Percentiles rank a stretch among this genome's conserved stretches.
Conservation (phyloP, 2,888 invertebrate genomes). For the Synanthedon andrenaeformis region DNA sequence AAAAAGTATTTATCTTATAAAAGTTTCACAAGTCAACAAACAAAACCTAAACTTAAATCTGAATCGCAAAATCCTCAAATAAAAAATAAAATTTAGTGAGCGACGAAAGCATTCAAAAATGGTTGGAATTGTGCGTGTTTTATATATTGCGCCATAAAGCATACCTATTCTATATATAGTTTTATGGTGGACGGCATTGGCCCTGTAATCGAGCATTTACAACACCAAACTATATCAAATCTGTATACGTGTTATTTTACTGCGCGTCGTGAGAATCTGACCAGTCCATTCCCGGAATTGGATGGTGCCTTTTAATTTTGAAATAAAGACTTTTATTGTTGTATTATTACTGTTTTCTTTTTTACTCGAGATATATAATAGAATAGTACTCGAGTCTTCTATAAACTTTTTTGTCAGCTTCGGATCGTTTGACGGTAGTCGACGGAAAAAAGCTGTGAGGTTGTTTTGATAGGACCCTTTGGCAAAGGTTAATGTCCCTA, state of each 20-base stretch:
- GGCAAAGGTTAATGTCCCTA: neutral
- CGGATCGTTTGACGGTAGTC: no score
- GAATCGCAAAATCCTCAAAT: no score
- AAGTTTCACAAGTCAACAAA: no score
- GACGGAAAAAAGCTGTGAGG: no score
- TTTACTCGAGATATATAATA: conserved; percentile 3
- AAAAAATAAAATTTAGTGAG: no score
- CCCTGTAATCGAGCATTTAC: conserved; percentile 61
- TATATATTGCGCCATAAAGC: conserved; percentile 40
- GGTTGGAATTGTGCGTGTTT: no score
- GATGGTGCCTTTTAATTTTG: conserved; percentile 47
- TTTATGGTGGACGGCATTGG: conserved; percentile 55
- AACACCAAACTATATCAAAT: conserved; percentile 55
- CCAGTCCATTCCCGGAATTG: conserved; percentile 46
- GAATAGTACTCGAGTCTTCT: conserved; percentile 4
- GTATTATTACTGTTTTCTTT: conserved; percentile 55
- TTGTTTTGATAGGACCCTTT: neutral
- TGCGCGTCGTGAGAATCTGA: conserved; percentile 48
- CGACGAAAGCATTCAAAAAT: no score
- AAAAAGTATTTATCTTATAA: no score
- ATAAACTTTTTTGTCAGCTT: neutral
- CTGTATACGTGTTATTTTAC: conserved; percentile 31
- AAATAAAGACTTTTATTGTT: conserved; percentile 58
- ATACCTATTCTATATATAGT: conserved; percentile 32
- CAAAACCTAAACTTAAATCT: no score